Evolutionary conservation across 2,797 vertebrate genomes (phyloP), one percentile per base, ranked within the genome.

Genomic region (Lycodopsis pacificus): DNA sequence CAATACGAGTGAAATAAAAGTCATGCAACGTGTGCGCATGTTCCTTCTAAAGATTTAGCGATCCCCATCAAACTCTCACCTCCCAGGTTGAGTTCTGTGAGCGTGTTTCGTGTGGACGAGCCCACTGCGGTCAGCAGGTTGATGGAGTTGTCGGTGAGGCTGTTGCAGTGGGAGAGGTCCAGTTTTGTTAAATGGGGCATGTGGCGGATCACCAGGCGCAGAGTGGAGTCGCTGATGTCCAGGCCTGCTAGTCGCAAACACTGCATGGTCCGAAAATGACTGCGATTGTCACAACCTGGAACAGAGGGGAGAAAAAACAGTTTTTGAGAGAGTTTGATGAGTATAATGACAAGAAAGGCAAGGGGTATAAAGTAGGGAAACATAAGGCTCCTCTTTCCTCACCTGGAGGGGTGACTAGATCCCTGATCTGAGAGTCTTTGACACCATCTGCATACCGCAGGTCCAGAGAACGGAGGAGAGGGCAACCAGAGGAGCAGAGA

Each of bases 111-210:
- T 0, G 98, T 99, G 92, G 97, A 99, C 10, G 98, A 99, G 86
- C 98, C 98, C 71, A 99, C 97, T 5, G 98, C 98, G 0, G 97
- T 99, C 84, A 99, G 96, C 79, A 99, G 95, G 91, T 99, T 98
- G 90, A 97, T 93, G 64, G 98, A 98, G 94, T 98, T 95, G 91
- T 99, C 98, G 0, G 96, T 97, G 89, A 99, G 94, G 89, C 96
- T 95, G 90, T 95, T 96, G 95, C 98, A 99, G 94, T 97, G 97
- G 79, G 97, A 98, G 81, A 99, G 96, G 94, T 99, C 98, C 65
- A 99, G 96, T 81, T 96, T 97, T 44, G 97, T 97, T 86, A 99
- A 95, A 87, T 97, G 96, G 88, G 98, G 97, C 97, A 98, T 98
- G 90, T 99, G 98, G 83, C 97, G 97, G 86, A 99, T 98, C 91